Evolutionary conservation across 1,140 invertebrate genomes (phyloP).

Genomic region (Eulimnadia texana): DNA sequence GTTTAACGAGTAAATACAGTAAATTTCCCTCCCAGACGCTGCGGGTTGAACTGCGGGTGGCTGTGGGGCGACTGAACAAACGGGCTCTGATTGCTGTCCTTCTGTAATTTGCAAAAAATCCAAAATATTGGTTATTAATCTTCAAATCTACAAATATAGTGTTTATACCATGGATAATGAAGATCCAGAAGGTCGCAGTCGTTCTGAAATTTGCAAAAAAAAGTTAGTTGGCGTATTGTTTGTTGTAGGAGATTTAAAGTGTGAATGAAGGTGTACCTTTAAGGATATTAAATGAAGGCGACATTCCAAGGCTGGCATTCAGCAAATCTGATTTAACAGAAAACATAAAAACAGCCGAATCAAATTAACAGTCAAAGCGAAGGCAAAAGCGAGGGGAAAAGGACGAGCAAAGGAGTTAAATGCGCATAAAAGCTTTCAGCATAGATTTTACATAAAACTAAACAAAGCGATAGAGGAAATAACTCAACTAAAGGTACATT

Average conservation of each 20-base stretch:
- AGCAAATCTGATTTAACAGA: constrained; percentile 28
- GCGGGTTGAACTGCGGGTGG: constrained; percentile 82
- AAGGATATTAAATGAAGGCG: constrained; percentile 48
- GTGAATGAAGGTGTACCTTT: constrained; percentile 40
- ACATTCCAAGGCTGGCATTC: constrained; percentile 42
- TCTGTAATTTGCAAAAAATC: constrained; percentile 31
- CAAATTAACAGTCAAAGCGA: constrained; percentile 20
- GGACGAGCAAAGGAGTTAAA: constrained; percentile 13
- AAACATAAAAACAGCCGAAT: constrained; percentile 1
- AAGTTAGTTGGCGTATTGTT: not conserved
- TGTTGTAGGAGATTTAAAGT: constrained; percentile 9
- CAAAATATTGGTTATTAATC: constrained; percentile 15
- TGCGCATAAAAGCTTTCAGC: not conserved
- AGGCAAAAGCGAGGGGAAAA: constrained; percentile 14
- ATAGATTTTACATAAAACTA: constrained; percentile 1
- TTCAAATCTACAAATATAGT: constrained; percentile 11
- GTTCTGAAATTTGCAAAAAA: constrained; percentile 34
- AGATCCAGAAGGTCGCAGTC: constrained; percentile 36
- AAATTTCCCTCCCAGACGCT: constrained; percentile 70
- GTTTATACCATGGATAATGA: constrained; percentile 30
- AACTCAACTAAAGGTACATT: not conserved
- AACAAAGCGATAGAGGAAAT: not conserved
- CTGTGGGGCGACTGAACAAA: constrained; percentile 78
- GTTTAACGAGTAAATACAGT: constrained; percentile 41
- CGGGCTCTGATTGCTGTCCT: constrained; percentile 51